These are phyloP conservation scores for Lasioglossum leucozonium DNA, from an alignment of 2,888 invertebrate genomes.

Conservation along the genomic window DNA sequence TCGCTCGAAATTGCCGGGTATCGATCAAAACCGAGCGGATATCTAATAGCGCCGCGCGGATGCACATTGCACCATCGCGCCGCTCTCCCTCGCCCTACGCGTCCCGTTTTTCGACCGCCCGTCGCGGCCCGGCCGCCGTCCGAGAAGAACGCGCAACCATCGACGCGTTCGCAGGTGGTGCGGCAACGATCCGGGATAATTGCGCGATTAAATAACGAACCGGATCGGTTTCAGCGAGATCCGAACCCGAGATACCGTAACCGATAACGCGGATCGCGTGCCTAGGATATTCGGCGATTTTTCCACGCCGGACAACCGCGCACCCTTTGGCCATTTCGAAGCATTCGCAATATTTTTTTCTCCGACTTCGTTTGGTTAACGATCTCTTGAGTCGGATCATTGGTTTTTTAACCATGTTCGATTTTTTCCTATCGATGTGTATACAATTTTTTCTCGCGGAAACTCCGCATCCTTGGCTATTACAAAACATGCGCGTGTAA, in stretches of 20 bases:
- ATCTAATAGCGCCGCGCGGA: conserved; percentile 51
- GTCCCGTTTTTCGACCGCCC: conserved; percentile 24
- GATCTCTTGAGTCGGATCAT: not conserved
- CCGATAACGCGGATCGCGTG: conserved; percentile 5
- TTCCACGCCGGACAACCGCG: not conserved
- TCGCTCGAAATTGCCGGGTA: conserved; percentile 60
- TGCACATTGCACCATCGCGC: conserved; percentile 27
- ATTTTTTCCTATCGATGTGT: too few species aligned
- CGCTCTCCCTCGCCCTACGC: conserved; percentile 31
- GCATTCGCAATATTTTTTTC: not conserved
- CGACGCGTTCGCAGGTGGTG: not conserved
- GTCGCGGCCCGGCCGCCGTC: not conserved
- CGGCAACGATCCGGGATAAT: conserved; percentile 17
- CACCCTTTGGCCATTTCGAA: not conserved
- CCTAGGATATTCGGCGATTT: not conserved
- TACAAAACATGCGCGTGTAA: too few species aligned
- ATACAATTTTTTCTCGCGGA: too few species aligned
- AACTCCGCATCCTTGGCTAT: too few species aligned
- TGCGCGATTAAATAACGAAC: conserved; percentile 21
- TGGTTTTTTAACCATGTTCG: not conserved
- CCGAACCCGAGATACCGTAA: not conserved
- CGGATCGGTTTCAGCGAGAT: not conserved
- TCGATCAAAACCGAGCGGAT: conserved; percentile 63
- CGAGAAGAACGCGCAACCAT: not conserved
- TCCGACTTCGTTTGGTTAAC: too few species aligned